A percentile compares a stretch with the other conserved stretches of the same genome.
Evolutionary conservation across 2,113 vertebrate genomes (phyloP).

Genomic region (Pteropus alecto): DNA sequence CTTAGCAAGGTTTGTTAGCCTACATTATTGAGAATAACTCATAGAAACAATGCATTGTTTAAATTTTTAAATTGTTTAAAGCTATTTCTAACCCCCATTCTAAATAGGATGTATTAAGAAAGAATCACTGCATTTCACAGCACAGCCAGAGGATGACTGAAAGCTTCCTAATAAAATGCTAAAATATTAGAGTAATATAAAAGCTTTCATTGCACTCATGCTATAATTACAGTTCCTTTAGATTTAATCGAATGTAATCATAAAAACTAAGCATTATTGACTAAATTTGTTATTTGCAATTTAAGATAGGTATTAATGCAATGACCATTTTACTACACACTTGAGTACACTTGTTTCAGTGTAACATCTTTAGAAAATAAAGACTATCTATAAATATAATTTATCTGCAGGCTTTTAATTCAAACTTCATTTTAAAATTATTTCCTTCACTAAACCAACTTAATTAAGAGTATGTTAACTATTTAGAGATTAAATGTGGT

Average conservation of each 20-base stretch:
- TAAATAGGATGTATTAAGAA: conserved; percentile 19
- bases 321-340: conserved; percentile 36
- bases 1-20: neutral
- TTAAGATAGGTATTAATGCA: conserved; percentile 38
- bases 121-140: neutral
- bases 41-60: neutral
- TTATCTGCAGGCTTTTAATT: neutral
- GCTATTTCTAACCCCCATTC: conserved; percentile 2
- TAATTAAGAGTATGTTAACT: neutral
- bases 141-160: conserved; percentile 3
- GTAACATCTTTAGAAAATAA: conserved; percentile 4
- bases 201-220: conserved; percentile 51
- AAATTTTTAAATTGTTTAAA: neutral
- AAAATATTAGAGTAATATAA: conserved; percentile 61
- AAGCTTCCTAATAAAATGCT: conserved; percentile 44
- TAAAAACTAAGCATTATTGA: conserved; percentile 60
- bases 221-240: conserved; percentile 58
- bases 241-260: conserved; percentile 63
- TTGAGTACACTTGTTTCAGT: conserved; percentile 32
- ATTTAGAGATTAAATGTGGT: neutral
- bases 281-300: conserved; percentile 69
- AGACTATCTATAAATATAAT: conserved; percentile 34
- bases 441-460: neutral
- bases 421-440: conserved; percentile 54
- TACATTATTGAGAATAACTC: neutral